These are phyloP conservation scores for Danionella dracula DNA, from an alignment of 2,797 vertebrate genomes.

Conservation along the genomic window DNA sequence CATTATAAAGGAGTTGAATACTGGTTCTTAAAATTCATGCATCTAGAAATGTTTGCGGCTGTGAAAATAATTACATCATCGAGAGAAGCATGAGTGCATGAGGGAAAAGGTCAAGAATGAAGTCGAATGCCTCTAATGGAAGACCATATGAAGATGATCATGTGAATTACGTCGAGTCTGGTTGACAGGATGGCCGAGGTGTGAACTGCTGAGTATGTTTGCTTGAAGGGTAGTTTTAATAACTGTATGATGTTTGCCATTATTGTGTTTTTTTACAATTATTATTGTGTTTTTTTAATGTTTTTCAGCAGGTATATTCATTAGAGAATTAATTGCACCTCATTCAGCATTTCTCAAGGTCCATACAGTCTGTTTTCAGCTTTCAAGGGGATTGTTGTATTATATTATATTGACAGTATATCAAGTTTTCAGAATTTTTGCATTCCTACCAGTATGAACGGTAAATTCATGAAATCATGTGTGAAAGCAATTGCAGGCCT, in stretches of 20 bases:
- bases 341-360: too few species aligned
- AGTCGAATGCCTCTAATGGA: not conserved
- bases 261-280: too few species aligned
- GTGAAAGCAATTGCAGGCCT: too few species aligned
- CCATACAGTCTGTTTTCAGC: too few species aligned
- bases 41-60: not conserved
- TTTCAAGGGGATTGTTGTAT: too few species aligned
- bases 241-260: conserved; percentile 6
- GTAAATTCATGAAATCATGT: too few species aligned
- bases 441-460: too few species aligned
- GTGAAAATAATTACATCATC: not conserved
- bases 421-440: too few species aligned
- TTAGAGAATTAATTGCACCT: too few species aligned
- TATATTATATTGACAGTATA: too few species aligned
- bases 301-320: too few species aligned
- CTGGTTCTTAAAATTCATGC: not conserved
- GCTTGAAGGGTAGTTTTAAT: not conserved
- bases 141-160: conserved; percentile 1
- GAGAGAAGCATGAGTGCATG: not conserved
- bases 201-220: not conserved
- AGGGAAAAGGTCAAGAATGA: conserved; percentile 8
- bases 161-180: not conserved
- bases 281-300: too few species aligned
- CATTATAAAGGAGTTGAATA: conserved; percentile 14
- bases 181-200: conserved; percentile 10